These are phyloP conservation scores for Peucedramus taeniatus DNA, from an alignment of 2,113 vertebrate genomes.

Conservation along the genomic window DNA sequence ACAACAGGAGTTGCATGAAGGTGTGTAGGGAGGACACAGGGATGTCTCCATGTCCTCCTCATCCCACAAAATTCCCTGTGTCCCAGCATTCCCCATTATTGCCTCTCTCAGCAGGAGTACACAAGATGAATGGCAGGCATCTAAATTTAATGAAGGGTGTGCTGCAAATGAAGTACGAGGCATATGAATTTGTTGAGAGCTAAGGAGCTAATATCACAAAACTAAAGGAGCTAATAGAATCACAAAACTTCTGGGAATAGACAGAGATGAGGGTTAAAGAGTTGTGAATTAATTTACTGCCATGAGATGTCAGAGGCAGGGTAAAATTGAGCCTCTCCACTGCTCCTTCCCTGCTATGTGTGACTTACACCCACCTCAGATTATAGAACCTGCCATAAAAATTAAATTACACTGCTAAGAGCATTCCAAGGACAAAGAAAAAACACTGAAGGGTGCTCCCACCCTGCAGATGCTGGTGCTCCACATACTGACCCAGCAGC, in stretches of 20 bases:
- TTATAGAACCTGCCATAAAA: neutral
- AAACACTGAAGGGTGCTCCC: neutral
- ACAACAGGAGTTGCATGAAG: neutral
- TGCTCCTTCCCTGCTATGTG: neutral
- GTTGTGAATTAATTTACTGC: neutral
- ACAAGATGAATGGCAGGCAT: neutral
- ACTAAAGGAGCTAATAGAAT: no score
- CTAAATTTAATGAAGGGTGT: neutral
- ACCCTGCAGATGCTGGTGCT: neutral
- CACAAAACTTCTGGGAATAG: neutral
- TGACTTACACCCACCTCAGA: neutral
- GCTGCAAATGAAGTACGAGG: neutral
- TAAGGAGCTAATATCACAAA: conserved; percentile 11
- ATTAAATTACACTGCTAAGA: neutral
- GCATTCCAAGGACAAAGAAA: neutral
- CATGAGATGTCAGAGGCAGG: neutral
- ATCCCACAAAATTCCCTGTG: accelerated
- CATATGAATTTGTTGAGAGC: neutral
- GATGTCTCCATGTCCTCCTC: neutral
- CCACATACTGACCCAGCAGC: neutral
- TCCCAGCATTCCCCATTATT: neutral
- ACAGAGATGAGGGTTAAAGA: neutral
- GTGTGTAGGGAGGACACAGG: neutral
- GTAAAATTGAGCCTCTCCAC: neutral
- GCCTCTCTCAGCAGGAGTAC: neutral